Conservation (phyloP, 1,140 invertebrate genomes). For the Meteorus sp. region DNA sequence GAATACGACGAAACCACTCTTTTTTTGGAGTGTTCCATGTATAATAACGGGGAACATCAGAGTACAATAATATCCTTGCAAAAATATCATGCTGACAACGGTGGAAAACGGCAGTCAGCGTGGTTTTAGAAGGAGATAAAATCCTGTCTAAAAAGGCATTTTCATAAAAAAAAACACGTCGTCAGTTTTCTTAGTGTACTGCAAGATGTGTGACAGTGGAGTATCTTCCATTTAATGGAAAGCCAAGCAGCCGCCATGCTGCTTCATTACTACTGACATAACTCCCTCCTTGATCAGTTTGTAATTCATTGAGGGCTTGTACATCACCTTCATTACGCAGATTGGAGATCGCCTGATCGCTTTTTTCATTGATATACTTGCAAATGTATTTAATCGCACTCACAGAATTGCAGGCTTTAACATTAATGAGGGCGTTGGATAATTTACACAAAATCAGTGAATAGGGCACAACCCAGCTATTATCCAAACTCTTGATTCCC, state of each 20-base stretch:
- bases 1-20: too few species aligned
- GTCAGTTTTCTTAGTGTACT: too few species aligned
- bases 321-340: neutral
- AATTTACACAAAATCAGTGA: neutral
- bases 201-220: constrained; percentile 21
- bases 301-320: neutral
- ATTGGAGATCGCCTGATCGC: neutral
- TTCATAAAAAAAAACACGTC: too few species aligned
- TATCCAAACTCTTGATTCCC: too few species aligned
- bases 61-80: too few species aligned
- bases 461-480: neutral
- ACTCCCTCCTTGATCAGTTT: constrained; percentile 29
- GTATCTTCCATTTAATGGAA: constrained; percentile 20
- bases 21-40: too few species aligned
- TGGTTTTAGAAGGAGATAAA: too few species aligned
- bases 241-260: constrained; percentile 8
- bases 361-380: neutral
- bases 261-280: constrained; percentile 41
- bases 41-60: too few species aligned
- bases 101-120: too few species aligned
- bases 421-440: neutral
- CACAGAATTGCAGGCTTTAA: neutral
- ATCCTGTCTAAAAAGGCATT: too few species aligned
- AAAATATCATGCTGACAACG: too few species aligned
- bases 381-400: neutral